phyloP scores from a whole-genome alignment of 2,888 invertebrate species.

The Idaea aversata region DNA sequence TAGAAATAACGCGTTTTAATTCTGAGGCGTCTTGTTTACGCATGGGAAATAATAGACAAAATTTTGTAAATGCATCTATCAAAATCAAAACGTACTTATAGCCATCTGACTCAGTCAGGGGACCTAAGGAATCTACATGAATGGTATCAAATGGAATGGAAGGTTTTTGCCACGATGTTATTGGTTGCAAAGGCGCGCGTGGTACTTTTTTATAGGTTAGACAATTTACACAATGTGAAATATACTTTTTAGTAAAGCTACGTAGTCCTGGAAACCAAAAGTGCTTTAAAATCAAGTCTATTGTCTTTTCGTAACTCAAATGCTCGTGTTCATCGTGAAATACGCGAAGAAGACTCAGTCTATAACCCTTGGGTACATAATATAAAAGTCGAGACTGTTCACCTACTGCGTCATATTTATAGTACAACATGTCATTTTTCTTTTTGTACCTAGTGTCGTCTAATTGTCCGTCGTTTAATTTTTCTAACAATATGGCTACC shows the following conservation, averaged over 20 bases:
- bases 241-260: conserved; percentile 25
- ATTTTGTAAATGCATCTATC: conserved; percentile 30
- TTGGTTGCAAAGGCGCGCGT: conserved; percentile 12
- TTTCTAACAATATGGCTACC: conserved; percentile 16
- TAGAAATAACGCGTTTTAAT: conserved; percentile 16
- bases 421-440: conserved; percentile 25
- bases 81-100: conserved; percentile 6
- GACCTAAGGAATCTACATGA: conserved; percentile 11
- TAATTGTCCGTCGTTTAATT: conserved; percentile 23
- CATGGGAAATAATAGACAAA: conserved; percentile 27
- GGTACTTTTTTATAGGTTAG: conserved; percentile 18
- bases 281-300: conserved; percentile 23
- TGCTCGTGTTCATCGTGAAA: conserved; percentile 16
- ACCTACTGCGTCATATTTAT: conserved; percentile 17
- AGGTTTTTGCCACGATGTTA: conserved; percentile 4
- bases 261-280: conserved; percentile 31
- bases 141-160: background rate
- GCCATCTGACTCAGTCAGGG: conserved; percentile 23
- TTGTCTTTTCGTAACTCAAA: background rate
- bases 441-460: conserved; percentile 20
- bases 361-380: conserved; percentile 6
- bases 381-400: conserved; percentile 18
- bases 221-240: conserved; percentile 24
- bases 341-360: background rate
- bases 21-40: conserved; percentile 27